A percentile compares a stretch with the other conserved stretches of the same genome.
Conservation (phyloP, 2,888 invertebrate species). For the Melitaea athalia region DNA sequence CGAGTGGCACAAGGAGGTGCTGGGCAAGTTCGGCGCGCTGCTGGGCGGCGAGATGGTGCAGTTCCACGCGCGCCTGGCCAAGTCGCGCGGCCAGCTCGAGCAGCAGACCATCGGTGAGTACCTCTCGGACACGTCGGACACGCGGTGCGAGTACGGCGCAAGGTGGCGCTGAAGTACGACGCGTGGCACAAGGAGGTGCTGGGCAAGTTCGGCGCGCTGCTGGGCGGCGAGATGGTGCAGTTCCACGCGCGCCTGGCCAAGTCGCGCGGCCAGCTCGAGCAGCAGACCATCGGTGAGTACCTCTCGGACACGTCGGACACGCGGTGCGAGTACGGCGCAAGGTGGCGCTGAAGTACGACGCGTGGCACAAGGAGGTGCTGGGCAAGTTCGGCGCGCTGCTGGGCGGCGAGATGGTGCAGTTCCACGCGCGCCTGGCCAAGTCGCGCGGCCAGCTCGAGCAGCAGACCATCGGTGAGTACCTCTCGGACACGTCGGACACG, state of each 20-base stretch:
- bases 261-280: constrained; percentile 96
- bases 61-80: constrained; percentile 95
- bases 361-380: constrained; percentile 99
- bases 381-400: constrained; percentile 97
- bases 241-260: constrained; percentile 96
- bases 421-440: constrained; percentile 95
- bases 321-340: constrained; percentile 98
- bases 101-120: constrained; percentile 96
- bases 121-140: constrained; percentile 99
- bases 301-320: constrained; percentile 99
- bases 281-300: constrained; percentile 96
- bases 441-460: constrained; percentile 97
- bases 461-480: constrained; percentile 95
- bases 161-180: constrained; percentile 99
- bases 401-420: constrained; percentile 97
- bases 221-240: constrained; percentile 97
- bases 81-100: constrained; percentile 97
- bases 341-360: constrained; percentile 99
- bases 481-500: constrained; percentile 99
- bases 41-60: constrained; percentile 98
- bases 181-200: constrained; percentile 99
- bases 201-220: constrained; percentile 96
- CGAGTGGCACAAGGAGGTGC: constrained; percentile 99
- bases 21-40: constrained; percentile 97
- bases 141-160: constrained; percentile 98